Evolutionary conservation across 2,113 vertebrate genomes (phyloP).

Genomic region (Pelvicachromis taeniatus): DNA sequence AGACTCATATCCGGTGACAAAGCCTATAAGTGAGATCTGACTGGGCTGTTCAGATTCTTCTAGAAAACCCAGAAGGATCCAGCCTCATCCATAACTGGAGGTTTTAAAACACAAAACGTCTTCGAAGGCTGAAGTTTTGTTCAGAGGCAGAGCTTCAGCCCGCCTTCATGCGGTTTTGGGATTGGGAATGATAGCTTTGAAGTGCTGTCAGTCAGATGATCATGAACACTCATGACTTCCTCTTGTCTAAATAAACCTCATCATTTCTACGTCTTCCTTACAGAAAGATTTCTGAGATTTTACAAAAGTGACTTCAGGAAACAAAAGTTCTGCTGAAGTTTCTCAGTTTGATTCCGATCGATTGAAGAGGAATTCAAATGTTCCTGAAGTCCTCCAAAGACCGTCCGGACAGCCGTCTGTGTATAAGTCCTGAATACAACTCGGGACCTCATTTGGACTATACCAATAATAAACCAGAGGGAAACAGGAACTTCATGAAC

Average conservation of each 20-base stretch:
- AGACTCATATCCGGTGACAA: background rate
- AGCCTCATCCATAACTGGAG: fast-evolving
- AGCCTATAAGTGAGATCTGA: background rate
- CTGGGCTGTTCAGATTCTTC: background rate
- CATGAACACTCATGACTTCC: background rate
- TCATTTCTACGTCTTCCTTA: background rate
- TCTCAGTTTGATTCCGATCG: background rate
- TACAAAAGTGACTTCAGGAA: background rate
- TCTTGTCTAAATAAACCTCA: background rate
- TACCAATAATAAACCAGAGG: background rate
- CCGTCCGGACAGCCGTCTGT: fast-evolving
- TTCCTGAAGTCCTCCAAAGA: background rate
- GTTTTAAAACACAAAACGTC: background rate
- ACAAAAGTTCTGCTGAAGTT: background rate
- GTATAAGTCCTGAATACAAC: background rate
- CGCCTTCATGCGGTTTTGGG: background rate
- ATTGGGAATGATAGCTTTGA: background rate
- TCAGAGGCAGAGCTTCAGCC: background rate
- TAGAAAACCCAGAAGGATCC: background rate
- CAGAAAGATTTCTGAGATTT: background rate
- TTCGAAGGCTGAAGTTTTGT: background rate
- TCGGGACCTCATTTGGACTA: background rate
- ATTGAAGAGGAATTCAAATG: background rate
- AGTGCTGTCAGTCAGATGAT: background rate
- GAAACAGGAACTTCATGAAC: background rate